Evolutionary conservation across 1,140 invertebrate species (phyloP), one percentile per base, ranked within the genome.

Genomic region (Drosophila micromelanica): DNA sequence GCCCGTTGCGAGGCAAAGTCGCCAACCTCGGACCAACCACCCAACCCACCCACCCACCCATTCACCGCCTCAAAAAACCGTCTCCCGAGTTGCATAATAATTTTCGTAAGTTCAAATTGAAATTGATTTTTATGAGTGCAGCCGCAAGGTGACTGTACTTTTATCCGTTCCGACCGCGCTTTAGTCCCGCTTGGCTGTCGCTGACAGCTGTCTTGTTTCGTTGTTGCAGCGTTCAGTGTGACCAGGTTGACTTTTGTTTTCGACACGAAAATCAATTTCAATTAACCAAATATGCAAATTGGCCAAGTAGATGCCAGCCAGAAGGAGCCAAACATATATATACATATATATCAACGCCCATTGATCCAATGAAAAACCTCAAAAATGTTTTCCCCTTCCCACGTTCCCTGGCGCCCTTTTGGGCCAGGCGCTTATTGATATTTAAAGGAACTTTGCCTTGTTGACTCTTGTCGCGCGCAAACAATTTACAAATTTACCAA

Each of bases 251-350:
- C 23, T 56, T 63, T 63, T 63, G 49, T 40, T 42, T 43, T 43
- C 45, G 43, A 51, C 61, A 72, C 55, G 46, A 76, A 85, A 85
- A 85, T 80, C 80, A 85, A 85, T 85, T 85, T 80, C 80, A 85
- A 85, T 85, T 85, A 85, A 85, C 81, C 80, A 73, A 85, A 85
- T 80, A 78, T 84, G 72, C 80, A 64, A 73, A 72, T 72, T 30
- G 43, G 45, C 27, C 20, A 13, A 38, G 5, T 13, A 6, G 17
- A n/a, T 7, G 23, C 9, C 35, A 40, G 38, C 12, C 61, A 40
- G 12, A 15, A 20, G 20, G 32, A 23, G 15, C 7, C 52, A 55
- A 15, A 6, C 5, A 56, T 40, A n/a, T 55, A 55, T 37, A 37
- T 52, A 37, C 37, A 48, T 51, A 15, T 68, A 52, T 55, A 23